Percentiles rank a stretch among this genome's conserved stretches.
Evolutionary conservation across 2,888 invertebrate genomes (phyloP).

Genomic region (Oscheius sp.): DNA sequence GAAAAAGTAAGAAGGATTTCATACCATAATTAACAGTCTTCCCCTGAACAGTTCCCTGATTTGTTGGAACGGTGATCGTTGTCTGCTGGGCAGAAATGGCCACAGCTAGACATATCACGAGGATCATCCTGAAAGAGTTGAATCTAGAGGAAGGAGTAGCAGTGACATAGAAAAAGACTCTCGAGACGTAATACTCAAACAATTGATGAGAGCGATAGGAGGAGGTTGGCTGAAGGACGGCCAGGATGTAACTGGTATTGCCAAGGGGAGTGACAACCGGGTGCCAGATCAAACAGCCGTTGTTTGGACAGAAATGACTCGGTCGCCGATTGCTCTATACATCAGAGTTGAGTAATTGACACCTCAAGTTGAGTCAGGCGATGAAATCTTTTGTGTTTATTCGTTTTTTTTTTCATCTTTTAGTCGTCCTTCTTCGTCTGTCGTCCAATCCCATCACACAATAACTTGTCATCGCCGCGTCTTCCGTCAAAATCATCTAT

Average conservation of each 20-base stretch:
- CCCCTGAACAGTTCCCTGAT: slow-evolving; percentile 47
- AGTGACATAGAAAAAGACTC: background rate
- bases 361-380: background rate
- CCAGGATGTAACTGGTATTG: background rate
- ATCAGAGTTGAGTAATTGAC: background rate
- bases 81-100: slow-evolving; percentile 2
- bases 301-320: slow-evolving; percentile 27
- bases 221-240: background rate
- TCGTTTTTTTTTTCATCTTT: background rate
- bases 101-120: background rate
- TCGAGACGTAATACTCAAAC: background rate
- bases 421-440: background rate
- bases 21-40: slow-evolving; percentile 46
- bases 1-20: background rate
- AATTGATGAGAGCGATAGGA: background rate
- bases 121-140: slow-evolving; percentile 11
- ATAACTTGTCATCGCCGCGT: no score
- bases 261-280: slow-evolving; percentile 11
- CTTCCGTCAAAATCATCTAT: no score
- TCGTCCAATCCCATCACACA: no score
- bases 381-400: no score
- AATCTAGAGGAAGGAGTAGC: background rate
- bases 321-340: slow-evolving; percentile 3
- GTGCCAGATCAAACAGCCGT: slow-evolving; percentile 25
- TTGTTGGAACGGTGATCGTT: slow-evolving; percentile 40